These are phyloP conservation scores for Sitta europaea DNA, from an alignment of 2,113 vertebrate genomes.

Conservation along the genomic window DNA sequence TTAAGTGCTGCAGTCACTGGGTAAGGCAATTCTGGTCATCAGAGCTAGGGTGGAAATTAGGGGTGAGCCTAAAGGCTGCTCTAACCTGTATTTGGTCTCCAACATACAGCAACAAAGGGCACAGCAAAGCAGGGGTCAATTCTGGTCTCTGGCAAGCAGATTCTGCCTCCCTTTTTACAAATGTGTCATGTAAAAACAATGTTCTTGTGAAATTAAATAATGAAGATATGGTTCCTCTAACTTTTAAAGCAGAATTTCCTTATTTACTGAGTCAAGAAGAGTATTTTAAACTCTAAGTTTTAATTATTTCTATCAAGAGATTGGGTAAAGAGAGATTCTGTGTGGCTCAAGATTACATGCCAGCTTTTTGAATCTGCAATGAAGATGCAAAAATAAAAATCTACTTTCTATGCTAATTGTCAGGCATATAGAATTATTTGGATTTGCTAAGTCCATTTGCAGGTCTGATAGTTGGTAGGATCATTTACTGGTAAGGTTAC, in stretches of 20 bases:
- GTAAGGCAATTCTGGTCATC: neutral
- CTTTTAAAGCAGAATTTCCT: neutral
- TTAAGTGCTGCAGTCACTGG: too few relatives aligned
- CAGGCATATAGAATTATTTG: neutral
- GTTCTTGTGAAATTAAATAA: neutral
- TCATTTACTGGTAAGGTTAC: neutral
- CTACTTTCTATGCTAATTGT: neutral
- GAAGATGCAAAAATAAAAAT: neutral
- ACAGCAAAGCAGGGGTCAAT: neutral
- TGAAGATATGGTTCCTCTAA: neutral
- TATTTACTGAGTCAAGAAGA: neutral
- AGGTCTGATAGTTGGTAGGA: neutral
- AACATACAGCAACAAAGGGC: neutral
- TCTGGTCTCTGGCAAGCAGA: neutral
- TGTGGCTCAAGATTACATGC: neutral
- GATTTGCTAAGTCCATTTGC: neutral
- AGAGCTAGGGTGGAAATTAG: neutral
- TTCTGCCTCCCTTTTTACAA: neutral
- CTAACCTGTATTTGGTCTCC: neutral
- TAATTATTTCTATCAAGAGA: neutral
- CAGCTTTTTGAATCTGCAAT: neutral
- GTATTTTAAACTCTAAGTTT: neutral
- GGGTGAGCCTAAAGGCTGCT: neutral
- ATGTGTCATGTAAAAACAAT: neutral
- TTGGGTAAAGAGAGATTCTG: neutral